Evolutionary conservation across 2,888 invertebrate species (phyloP).

Genomic region (Unio pictorum): DNA sequence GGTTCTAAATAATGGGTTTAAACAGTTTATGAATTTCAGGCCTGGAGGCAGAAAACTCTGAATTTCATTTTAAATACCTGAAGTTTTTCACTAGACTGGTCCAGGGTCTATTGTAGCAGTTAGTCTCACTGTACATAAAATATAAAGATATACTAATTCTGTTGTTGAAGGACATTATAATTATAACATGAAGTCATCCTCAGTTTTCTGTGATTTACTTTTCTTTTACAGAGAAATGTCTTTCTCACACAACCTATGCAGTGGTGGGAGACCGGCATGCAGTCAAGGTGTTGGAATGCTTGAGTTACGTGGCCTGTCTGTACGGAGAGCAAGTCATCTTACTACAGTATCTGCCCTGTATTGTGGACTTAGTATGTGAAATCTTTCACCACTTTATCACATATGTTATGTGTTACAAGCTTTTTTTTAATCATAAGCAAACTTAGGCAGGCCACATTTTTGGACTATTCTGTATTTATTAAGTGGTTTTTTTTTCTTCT

Average conservation of each 20-base stretch:
- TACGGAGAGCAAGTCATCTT: slow-evolving; percentile 71
- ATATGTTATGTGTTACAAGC: neutral
- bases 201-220: neutral
- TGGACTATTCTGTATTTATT: too few relatives aligned
- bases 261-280: slow-evolving; percentile 85
- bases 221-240: slow-evolving; percentile 27
- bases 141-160: neutral
- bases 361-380: slow-evolving; percentile 66
- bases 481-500: too few relatives aligned
- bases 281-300: slow-evolving; percentile 89
- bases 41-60: too few relatives aligned
- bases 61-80: too few relatives aligned
- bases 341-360: slow-evolving; percentile 68
- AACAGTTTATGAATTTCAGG: too few relatives aligned
- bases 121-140: too few relatives aligned
- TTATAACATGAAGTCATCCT: neutral
- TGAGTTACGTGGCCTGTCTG: slow-evolving; percentile 84
- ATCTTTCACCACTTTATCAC: neutral
- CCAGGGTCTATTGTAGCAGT: too few relatives aligned
- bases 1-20: too few relatives aligned
- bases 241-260: slow-evolving; percentile 48
- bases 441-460: too few relatives aligned
- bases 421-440: neutral
- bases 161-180: neutral
- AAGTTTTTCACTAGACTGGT: too few relatives aligned